phyloP scores from a whole-genome alignment of 2,888 invertebrate species.

The Drosophila lutescens region DNA sequence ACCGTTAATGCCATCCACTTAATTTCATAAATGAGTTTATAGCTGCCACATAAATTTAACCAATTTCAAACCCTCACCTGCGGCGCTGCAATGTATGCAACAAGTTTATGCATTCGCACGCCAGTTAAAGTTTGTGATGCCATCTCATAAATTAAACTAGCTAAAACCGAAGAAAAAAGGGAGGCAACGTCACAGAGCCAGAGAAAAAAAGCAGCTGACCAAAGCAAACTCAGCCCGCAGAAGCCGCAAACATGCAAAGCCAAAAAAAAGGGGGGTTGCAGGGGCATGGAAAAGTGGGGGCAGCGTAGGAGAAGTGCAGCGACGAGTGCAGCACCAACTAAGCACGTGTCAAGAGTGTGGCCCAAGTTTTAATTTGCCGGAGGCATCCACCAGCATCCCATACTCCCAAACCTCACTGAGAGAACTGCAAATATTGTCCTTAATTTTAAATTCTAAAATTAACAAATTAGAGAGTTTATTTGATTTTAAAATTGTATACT shows the following conservation, averaged over 20 bases:
- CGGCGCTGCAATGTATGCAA: constrained; percentile 55
- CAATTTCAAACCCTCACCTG: constrained; percentile 11
- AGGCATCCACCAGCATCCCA: constrained; percentile 18
- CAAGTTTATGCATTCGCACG: constrained; percentile 77
- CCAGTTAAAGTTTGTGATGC: constrained; percentile 54
- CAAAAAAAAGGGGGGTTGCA: constrained; percentile 7
- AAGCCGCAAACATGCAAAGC: constrained; percentile 45
- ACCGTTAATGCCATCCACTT: constrained; percentile 9
- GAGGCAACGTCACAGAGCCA: constrained; percentile 18
- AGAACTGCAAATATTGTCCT: neutral
- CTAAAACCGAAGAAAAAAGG: constrained; percentile 33
- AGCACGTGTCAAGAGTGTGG: constrained; percentile 79
- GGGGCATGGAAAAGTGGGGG: neutral
- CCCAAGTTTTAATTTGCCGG: constrained; percentile 79
- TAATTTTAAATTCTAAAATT: too few relatives aligned
- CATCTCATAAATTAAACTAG: constrained; percentile 71
- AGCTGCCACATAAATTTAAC: constrained; percentile 31
- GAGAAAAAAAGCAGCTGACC: constrained; percentile 22
- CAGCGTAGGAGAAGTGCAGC: neutral
- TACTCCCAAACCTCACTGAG: neutral
- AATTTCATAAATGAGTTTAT: constrained; percentile 11
- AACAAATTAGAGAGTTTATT: too few relatives aligned
- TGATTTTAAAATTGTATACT: too few relatives aligned
- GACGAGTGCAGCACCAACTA: constrained; percentile 51
- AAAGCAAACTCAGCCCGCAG: constrained; percentile 33